phyloP scores from a whole-genome alignment of 2,888 invertebrate species.

The Gortyna flavago region DNA sequence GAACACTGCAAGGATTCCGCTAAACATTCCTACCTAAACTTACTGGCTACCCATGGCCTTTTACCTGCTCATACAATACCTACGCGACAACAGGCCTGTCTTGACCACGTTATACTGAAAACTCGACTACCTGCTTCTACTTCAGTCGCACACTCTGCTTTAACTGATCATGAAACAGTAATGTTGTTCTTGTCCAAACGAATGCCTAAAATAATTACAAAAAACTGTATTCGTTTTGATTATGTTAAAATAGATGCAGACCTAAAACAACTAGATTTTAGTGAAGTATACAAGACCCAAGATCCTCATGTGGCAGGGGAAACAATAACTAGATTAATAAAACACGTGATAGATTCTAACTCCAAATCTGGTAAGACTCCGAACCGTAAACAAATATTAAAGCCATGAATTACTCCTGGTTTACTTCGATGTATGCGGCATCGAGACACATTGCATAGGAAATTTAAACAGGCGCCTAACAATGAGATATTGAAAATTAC shows the following conservation, averaged over 20 bases:
- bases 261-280: no score
- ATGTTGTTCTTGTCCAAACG: conserved; percentile 8
- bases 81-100: neutral
- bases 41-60: neutral
- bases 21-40: neutral
- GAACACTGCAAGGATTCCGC: neutral
- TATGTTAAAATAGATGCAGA: neutral
- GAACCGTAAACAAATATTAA: no score
- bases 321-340: neutral
- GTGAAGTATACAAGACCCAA: neutral
- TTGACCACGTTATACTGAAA: no score
- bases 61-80: conserved; percentile 5
- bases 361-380: no score
- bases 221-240: neutral
- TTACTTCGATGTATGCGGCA: no score
- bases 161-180: conserved; percentile 9
- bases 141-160: neutral
- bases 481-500: no score
- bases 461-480: no score
- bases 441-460: no score
- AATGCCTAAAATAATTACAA: conserved; percentile 1
- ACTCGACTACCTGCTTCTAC: neutral
- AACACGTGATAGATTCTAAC: neutral
- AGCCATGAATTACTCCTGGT: no score
- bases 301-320: neutral